phyloP scores from a whole-genome alignment of 2,888 invertebrate species.

The Prosapia bicincta region DNA sequence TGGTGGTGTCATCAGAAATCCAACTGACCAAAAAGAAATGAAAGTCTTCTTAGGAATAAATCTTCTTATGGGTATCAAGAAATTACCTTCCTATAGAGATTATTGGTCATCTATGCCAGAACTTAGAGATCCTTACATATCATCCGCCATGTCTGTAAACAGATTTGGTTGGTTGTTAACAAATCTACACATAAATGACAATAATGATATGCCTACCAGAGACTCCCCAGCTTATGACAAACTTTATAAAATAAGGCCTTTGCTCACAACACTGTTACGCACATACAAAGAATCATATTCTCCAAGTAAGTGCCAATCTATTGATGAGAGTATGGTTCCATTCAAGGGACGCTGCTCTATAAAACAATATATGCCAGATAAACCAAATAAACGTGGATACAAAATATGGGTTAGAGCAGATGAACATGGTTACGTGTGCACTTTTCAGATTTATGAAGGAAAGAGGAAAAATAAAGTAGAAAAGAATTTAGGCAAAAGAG shows the following conservation, averaged over 20 bases:
- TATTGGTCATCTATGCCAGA: conserved; percentile 11
- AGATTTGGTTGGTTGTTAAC: conserved; percentile 12
- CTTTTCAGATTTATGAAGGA: no score
- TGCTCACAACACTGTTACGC: neutral
- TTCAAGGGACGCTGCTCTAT: conserved; percentile 20
- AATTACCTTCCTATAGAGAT: conserved; percentile 4
- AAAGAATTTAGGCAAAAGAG: no score
- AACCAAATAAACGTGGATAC: neutral
- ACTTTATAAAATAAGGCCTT: conserved; percentile 18
- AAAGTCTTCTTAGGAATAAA: conserved; percentile 5
- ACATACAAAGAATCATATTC: no score
- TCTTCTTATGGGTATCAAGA: conserved; percentile 6
- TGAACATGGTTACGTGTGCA: no score
- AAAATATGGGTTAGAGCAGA: no score
- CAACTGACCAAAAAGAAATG: conserved; percentile 14
- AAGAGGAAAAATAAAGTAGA: no score
- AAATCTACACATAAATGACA: conserved; percentile 24
- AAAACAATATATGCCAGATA: conserved; percentile 29
- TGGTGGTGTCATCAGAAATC: no score
- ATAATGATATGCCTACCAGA: conserved; percentile 19
- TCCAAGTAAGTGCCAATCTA: no score
- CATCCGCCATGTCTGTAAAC: conserved; percentile 13
- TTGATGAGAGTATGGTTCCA: conserved; percentile 22
- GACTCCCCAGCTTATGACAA: neutral
- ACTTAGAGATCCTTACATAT: conserved; percentile 5